A percentile compares a stretch with the other conserved stretches of the same genome.
phyloP scores from a whole-genome alignment of 2,888 invertebrate genomes.

The Acanthacorydalis orientalis region DNA sequence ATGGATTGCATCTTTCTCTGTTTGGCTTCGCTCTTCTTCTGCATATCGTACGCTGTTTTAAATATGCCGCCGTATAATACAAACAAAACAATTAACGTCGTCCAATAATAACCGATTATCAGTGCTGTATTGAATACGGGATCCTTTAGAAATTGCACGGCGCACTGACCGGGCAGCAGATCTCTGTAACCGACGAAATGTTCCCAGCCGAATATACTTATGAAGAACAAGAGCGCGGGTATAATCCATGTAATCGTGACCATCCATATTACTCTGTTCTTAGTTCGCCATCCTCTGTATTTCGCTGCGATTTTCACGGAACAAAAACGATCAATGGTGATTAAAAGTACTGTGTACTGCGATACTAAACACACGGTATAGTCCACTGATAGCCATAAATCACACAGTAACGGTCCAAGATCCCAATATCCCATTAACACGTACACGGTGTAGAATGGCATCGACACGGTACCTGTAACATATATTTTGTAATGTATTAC shows the following conservation, averaged over 20 bases:
- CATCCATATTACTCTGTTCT: constrained; percentile 86
- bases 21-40: constrained; percentile 91
- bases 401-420: constrained; percentile 87
- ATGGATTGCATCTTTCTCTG: constrained; percentile 91
- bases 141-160: constrained; percentile 94
- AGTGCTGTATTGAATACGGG: constrained; percentile 94
- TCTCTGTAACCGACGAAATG: constrained; percentile 90
- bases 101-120: constrained; percentile 96
- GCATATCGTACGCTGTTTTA: constrained; percentile 93
- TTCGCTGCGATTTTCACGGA: constrained; percentile 96
- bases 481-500: background rate
- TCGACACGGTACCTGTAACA: constrained; percentile 74
- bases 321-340: constrained; percentile 96
- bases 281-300: constrained; percentile 93
- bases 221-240: constrained; percentile 89
- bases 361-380: constrained; percentile 98
- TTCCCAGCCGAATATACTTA: constrained; percentile 98
- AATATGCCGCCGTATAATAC: constrained; percentile 94
- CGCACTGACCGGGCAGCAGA: constrained; percentile 73
- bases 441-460: constrained; percentile 98
- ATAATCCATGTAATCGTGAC: constrained; percentile 94
- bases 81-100: constrained; percentile 86
- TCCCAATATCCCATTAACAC: constrained; percentile 95
- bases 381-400: constrained; percentile 96
- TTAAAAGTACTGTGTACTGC: constrained; percentile 95